Percentiles rank a stretch among this genome's conserved stretches.
phyloP scores from a whole-genome alignment of 1,140 invertebrate species.

The Drosophila nannoptera region DNA sequence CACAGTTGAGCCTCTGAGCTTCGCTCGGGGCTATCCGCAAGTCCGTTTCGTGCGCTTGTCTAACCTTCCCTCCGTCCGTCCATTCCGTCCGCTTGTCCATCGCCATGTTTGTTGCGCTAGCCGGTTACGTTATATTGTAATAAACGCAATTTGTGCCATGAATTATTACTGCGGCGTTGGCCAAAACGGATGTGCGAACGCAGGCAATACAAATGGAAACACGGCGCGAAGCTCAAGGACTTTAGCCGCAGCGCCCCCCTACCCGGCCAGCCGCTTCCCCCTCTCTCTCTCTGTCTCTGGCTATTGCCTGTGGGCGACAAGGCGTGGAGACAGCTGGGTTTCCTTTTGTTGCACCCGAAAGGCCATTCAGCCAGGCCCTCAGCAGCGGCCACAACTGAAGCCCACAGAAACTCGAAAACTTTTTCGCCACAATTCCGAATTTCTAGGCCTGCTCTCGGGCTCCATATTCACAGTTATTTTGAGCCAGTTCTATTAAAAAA shows the following conservation, averaged over 20 bases:
- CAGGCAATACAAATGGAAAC: conserved; percentile 41
- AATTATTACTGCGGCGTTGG: conserved; percentile 71
- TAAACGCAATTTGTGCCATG: conserved; percentile 76
- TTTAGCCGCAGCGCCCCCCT: too few relatives aligned
- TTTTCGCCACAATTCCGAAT: too few relatives aligned
- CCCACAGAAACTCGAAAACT: too few relatives aligned
- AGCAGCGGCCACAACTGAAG: too few relatives aligned
- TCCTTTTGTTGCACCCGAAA: neutral
- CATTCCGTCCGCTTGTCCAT: conserved; percentile 5
- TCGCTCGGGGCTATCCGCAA: conserved; percentile 23
- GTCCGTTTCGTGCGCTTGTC: conserved; percentile 5
- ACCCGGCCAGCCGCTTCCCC: too few relatives aligned
- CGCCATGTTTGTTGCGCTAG: conserved; percentile 24
- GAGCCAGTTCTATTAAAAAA: too few relatives aligned
- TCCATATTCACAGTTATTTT: too few relatives aligned
- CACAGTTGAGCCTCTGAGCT: neutral
- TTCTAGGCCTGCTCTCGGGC: too few relatives aligned
- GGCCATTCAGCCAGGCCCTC: too few relatives aligned
- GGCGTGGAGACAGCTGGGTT: conserved; percentile 5
- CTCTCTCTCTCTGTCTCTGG: too few relatives aligned
- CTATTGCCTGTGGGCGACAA: too few relatives aligned
- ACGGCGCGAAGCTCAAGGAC: conserved; percentile 16
- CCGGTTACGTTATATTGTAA: conserved; percentile 59
- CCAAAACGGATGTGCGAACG: conserved; percentile 57
- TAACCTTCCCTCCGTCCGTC: too few relatives aligned